Base-by-base conservation (phyloP, 2,888 invertebrate species). In the Cetonia aurata region DNA sequence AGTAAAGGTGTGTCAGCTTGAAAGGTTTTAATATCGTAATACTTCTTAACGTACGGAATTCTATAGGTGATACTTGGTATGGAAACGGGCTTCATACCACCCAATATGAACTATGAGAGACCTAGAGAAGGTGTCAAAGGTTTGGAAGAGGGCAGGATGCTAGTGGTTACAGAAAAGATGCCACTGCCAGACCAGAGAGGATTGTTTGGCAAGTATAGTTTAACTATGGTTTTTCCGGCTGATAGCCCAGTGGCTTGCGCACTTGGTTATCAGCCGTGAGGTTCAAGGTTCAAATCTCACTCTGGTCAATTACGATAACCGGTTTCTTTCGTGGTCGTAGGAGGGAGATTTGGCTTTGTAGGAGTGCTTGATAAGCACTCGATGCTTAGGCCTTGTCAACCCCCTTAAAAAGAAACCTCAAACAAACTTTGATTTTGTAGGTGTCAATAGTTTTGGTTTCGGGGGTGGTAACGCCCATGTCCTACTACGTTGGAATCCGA, bases 391-490 rank as follows among this genome's bases (percentile, higher is more conserved):
- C n/a, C n/a, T n/a, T n/a, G n/a, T n/a, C n/a, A n/a, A n/a, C n/a
- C n/a, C n/a, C n/a, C n/a, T n/a, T n/a, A n/a, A n/a, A n/a, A n/a
- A n/a, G n/a, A 4, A 37, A 41, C 13, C 4, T 25, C 3, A 4
- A 25, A 25, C 25, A 25, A 1, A 1, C 41, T 62, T 50, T 52
- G 10, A 19, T 3, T n/a, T n/a, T 17, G 6, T n/a, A 69, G 59
- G 62, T 31, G 37, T 96, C 19, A 97, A 95, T 85, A 95, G 94
- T 3, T 97, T 96, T 81, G 96, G 96, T 0, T 97, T 96, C 80
- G 96, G 96, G 41, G 96, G 96, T 0, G 92, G 92, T 6, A 95
- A 95, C 79, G 92, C 91, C 44, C 93, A 93, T 77, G 86, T 89
- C 31, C 80, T 93, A 53, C 80, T 93, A 8, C 88, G 88, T 80